Evolutionary conservation across 2,888 invertebrate species (phyloP).

Genomic region (Neoascia interrupta): DNA sequence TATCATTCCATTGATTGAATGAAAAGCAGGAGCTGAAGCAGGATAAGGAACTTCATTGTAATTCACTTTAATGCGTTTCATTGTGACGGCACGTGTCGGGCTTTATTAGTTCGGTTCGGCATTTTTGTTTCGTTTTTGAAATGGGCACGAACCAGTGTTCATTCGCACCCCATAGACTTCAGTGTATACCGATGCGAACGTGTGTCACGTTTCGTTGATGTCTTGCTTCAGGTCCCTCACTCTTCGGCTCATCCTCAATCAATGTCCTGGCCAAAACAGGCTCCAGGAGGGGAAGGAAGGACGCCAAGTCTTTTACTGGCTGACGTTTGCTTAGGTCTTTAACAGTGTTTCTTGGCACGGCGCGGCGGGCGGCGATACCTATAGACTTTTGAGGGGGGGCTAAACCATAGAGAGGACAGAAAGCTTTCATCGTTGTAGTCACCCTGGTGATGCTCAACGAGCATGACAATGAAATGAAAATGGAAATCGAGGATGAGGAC

Average conservation of each 20-base stretch:
- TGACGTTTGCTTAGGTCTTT: slow-evolving; percentile 29
- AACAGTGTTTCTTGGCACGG: too few species aligned
- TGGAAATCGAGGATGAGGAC: slow-evolving; percentile 23
- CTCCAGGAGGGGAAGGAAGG: slow-evolving; percentile 4
- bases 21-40: background rate
- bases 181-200: slow-evolving; percentile 20
- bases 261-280: slow-evolving; percentile 25
- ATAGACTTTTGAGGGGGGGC: background rate
- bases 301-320: slow-evolving; percentile 28
- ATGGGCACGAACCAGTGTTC: slow-evolving; percentile 60
- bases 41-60: slow-evolving; percentile 75
- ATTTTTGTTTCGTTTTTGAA: slow-evolving; percentile 72
- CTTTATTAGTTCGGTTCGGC: slow-evolving; percentile 79
- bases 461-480: slow-evolving; percentile 60
- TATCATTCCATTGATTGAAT: too few species aligned
- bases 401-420: slow-evolving; percentile 6
- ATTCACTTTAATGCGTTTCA: slow-evolving; percentile 80
- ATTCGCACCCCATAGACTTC: slow-evolving; percentile 66
- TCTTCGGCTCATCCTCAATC: slow-evolving; percentile 51
- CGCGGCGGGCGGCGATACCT: background rate
- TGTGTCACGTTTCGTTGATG: slow-evolving; percentile 68
- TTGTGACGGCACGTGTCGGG: slow-evolving; percentile 80
- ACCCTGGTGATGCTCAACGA: slow-evolving; percentile 61
- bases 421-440: slow-evolving; percentile 42
- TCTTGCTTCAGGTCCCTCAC: slow-evolving; percentile 39